Conservation (phyloP, 2,113 vertebrate genomes). For the Phylloscopus trochiloides region DNA sequence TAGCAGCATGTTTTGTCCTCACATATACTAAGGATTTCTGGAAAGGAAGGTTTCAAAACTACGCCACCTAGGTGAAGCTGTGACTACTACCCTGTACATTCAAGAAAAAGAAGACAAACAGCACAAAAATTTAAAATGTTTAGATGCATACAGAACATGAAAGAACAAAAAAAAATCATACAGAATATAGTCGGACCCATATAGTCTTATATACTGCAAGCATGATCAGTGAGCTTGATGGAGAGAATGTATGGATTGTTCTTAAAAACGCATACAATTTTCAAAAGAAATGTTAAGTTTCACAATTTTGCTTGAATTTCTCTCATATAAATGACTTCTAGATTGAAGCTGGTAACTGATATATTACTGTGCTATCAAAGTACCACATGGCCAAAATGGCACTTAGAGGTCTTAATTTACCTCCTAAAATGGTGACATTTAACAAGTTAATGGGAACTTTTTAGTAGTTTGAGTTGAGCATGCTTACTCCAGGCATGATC, state of each 20-base stretch:
- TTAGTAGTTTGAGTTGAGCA: not conserved
- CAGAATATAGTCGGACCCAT: not conserved
- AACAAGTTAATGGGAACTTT: not conserved
- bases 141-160: not conserved
- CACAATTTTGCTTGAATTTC: not conserved
- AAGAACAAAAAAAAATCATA: slow-evolving; percentile 4
- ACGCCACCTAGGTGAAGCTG: slow-evolving; percentile 18
- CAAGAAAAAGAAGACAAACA: not conserved
- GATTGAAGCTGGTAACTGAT: not conserved
- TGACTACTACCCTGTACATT: not conserved
- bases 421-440: not conserved
- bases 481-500: not conserved
- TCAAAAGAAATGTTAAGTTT: not conserved
- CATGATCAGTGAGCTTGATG: not conserved
- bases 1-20: slow-evolving; percentile 6
- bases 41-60: slow-evolving; percentile 34
- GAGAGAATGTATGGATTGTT: not conserved
- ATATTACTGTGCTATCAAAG: not conserved
- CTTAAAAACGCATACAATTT: not conserved
- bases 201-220: not conserved
- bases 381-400: not conserved
- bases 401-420: not conserved
- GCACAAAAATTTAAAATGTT: not conserved
- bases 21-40: slow-evolving; percentile 18
- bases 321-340: not conserved